These are phyloP conservation scores for Pyrgus malvae DNA, from an alignment of 2,888 invertebrate genomes.

Conservation along the genomic window DNA sequence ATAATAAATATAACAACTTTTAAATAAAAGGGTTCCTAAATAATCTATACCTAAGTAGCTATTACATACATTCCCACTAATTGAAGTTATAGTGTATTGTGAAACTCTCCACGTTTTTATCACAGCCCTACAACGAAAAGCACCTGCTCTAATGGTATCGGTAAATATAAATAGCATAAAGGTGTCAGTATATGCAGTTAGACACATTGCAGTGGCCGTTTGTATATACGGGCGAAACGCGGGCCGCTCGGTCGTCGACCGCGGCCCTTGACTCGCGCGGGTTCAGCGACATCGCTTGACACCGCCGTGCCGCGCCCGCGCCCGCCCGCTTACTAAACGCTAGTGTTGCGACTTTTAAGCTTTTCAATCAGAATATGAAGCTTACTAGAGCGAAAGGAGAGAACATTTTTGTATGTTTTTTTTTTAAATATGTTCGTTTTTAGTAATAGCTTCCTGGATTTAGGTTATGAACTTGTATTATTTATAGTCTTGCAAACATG, in stretches of 20 bases:
- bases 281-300: conserved; percentile 74
- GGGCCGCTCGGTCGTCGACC: conserved; percentile 76
- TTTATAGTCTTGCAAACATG: no score
- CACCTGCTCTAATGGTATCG: conserved; percentile 52
- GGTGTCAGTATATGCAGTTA: conserved; percentile 34
- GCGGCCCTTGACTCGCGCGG: conserved; percentile 76
- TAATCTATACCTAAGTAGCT: no score
- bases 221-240: conserved; percentile 61
- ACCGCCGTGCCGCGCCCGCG: conserved; percentile 41
- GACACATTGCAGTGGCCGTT: conserved; percentile 45
- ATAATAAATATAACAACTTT: no score
- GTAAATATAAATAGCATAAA: conserved; percentile 37
- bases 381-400: background rate
- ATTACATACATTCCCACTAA: no score
- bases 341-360: conserved; percentile 16
- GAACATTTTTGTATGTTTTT: background rate
- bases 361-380: conserved; percentile 5
- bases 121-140: conserved; percentile 40
- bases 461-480: no score
- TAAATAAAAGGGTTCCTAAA: no score
- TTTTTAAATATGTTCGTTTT: no score
- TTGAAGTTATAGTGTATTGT: no score
- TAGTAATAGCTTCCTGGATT: no score
- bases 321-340: conserved; percentile 20
- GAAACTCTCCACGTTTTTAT: no score